Conservation (phyloP, 1,140 invertebrate species). For the Microplitis mediator region DNA sequence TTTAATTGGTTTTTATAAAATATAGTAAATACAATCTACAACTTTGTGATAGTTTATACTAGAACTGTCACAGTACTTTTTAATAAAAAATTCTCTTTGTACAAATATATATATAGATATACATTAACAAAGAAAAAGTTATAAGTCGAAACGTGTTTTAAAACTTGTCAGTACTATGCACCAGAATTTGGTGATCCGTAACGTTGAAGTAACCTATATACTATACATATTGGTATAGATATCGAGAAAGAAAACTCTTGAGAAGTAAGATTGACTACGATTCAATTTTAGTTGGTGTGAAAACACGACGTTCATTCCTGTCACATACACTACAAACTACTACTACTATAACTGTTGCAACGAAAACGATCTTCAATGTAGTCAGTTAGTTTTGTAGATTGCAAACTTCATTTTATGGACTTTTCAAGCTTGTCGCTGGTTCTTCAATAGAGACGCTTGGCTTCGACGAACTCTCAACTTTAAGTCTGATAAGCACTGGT, state of each 20-base stretch:
- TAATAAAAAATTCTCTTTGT: too few species aligned
- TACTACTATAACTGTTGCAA: neutral
- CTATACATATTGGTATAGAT: neutral
- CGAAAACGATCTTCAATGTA: neutral
- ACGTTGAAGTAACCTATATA: neutral
- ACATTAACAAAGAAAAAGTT: too few species aligned
- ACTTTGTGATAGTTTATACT: too few species aligned
- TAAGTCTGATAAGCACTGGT: neutral
- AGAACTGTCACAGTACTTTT: too few species aligned
- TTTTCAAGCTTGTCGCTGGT: neutral
- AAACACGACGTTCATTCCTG: conserved; percentile 3
- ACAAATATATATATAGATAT: too few species aligned
- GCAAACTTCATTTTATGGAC: neutral
- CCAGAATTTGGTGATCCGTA: neutral
- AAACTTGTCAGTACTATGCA: neutral
- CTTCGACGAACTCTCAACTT: too few species aligned
- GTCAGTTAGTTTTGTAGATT: conserved; percentile 1
- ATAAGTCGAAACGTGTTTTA: neutral
- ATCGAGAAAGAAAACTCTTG: conserved; percentile 10
- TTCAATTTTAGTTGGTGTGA: conserved; percentile 17
- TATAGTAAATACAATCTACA: too few species aligned
- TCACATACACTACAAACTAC: conserved; percentile 7
- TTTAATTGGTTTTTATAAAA: too few species aligned
- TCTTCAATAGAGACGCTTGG: neutral
- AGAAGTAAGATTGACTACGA: conserved; percentile 18